Conservation (phyloP, 2,113 vertebrate species). For the Geococcyx californianus region DNA sequence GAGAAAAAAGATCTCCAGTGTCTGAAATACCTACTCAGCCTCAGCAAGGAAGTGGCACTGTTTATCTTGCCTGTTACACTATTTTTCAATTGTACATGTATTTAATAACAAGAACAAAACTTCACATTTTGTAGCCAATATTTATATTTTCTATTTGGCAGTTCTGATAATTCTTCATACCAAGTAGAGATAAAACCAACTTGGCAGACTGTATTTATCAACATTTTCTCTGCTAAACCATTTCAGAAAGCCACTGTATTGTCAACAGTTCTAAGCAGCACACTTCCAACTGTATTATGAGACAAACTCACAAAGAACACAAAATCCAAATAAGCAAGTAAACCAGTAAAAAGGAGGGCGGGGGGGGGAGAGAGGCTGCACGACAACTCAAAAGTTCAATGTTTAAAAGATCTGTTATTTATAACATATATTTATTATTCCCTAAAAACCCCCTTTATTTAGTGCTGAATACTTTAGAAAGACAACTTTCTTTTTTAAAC, state of each 20-base stretch:
- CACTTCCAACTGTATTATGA: background rate
- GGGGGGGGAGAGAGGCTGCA: too few species aligned
- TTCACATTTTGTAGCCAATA: background rate
- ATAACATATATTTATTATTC: background rate
- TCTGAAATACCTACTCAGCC: background rate
- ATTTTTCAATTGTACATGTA: background rate
- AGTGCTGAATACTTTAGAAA: background rate
- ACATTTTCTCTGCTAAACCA: background rate
- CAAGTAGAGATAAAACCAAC: background rate
- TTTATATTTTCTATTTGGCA: background rate
- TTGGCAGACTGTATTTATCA: background rate
- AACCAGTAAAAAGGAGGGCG: fast-evolving
- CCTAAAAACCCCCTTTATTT: background rate
- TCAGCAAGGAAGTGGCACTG: background rate
- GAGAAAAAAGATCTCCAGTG: background rate
- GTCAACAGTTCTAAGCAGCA: background rate
- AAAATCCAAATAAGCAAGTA: background rate
- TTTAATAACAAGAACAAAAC: slow-evolving; percentile 16
- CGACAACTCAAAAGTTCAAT: background rate
- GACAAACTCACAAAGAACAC: background rate
- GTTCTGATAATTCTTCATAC: background rate
- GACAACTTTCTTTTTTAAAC: background rate
- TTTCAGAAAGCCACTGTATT: background rate
- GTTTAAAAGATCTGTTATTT: background rate
- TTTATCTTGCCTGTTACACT: background rate